Conservation (phyloP, 2,797 vertebrate genomes). For the Anomalospiza imberbis region DNA sequence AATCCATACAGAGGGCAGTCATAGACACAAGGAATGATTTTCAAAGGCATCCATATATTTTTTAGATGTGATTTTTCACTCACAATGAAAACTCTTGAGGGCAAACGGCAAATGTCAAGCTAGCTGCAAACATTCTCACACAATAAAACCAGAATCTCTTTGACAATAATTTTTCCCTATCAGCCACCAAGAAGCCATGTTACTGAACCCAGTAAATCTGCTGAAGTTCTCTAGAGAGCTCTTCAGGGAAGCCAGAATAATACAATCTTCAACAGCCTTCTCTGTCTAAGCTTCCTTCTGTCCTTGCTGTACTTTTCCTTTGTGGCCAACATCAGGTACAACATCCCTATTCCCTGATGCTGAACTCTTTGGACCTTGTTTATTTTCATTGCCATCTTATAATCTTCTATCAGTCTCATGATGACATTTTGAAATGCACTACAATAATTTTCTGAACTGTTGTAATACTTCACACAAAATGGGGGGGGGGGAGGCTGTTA, state of each 20-base stretch:
- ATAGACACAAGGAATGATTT: neutral
- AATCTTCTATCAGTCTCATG: neutral
- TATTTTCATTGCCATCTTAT: neutral
- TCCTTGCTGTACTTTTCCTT: neutral
- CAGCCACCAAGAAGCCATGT: neutral
- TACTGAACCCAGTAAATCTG: slow-evolving; percentile 23
- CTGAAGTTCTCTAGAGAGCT: neutral
- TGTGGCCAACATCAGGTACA: neutral
- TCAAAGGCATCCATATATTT: neutral
- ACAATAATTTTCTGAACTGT: slow-evolving; percentile 7
- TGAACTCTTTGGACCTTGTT: slow-evolving; percentile 7
- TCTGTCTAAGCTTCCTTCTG: neutral
- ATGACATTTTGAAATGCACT: neutral
- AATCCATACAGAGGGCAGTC: neutral
- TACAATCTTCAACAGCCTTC: neutral
- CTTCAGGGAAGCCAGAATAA: slow-evolving; percentile 16
- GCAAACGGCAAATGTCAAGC: neutral
- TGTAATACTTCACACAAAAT: neutral
- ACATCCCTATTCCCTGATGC: neutral
- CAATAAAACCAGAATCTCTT: neutral
- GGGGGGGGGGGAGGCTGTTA: fast-evolving
- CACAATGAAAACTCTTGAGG: neutral
- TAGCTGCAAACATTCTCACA: neutral
- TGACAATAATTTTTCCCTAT: neutral
- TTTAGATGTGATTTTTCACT: neutral